Evolutionary conservation across 2,888 invertebrate species (phyloP), one percentile per base, ranked within the genome.

Genomic region (Watsonalla cultraria): DNA sequence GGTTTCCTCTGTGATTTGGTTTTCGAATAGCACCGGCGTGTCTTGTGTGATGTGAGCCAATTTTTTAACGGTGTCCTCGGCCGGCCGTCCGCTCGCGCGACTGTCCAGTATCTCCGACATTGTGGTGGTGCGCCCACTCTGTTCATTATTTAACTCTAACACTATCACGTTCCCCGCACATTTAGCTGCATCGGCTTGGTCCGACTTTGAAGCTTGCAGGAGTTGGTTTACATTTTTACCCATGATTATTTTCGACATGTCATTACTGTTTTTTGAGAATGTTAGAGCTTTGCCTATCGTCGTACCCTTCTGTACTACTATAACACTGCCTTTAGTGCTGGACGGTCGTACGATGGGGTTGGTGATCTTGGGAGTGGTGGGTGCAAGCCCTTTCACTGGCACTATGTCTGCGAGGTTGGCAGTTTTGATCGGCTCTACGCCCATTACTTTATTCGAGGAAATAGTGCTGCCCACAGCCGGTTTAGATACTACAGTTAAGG

Each of bases 241-340:
- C 90, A 91, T 90, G 53, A 91, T 88, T 57, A 91, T 88, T 79
- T 91, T 91, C 0, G 90, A 88, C 78, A 90, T 82, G 58, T 91
- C 91, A 56, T 82, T 89, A 8, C 84, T 84, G 61, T 89, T 90
- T 70, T 90, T 91, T 0, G 89, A 79, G 56, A 91, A 89, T 11
- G 87, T 76, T 56, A 91, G 69, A 7, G 90, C 82, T 76, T 91
- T 91, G 48, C 91, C 91, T 68, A 92, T 78, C 35, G 91, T 78
- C 24, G 90, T 84, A 46, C 92, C 92, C 70, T 93, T 93, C 68
- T 92, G 92, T 34, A 93, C 92, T 24, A 93, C 92, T 62, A 93
- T 92, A 33, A 93, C 87, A 69, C 91, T 93, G 51, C 92, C 91
- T 76, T 93, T 93, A 33, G 89, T 76, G 60, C 80, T 86, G 47